Conservation (phyloP, 2,888 invertebrate genomes). For the Calliopum simillimum region DNA sequence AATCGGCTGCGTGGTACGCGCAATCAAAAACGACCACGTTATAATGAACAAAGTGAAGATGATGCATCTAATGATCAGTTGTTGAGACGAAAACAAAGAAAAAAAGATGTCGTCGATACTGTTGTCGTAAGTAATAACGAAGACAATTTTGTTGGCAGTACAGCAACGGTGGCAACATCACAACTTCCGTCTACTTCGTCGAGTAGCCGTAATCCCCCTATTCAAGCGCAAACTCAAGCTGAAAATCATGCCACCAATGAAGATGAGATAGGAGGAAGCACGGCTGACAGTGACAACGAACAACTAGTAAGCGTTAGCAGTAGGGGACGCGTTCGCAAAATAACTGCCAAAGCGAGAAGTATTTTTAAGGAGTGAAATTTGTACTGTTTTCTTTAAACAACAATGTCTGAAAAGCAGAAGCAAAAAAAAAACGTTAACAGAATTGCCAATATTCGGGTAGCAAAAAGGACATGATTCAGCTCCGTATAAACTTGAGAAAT, state of each 20-base stretch:
- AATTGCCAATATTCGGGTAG: too few species aligned
- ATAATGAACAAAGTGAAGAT: slow-evolving; percentile 74
- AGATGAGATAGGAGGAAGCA: slow-evolving; percentile 49
- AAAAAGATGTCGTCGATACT: slow-evolving; percentile 44
- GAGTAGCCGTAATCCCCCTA: slow-evolving; percentile 37
- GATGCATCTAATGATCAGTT: slow-evolving; percentile 64
- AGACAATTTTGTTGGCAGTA: slow-evolving; percentile 46
- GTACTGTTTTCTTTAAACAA: background rate
- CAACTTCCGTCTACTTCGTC: slow-evolving; percentile 16
- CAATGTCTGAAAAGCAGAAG: too few species aligned
- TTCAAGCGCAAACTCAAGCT: slow-evolving; percentile 16
- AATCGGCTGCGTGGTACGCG: slow-evolving; percentile 57
- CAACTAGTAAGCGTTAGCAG: slow-evolving; percentile 76
- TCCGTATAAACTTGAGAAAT: too few species aligned
- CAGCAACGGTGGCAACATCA: slow-evolving; percentile 37
- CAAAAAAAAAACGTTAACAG: background rate
- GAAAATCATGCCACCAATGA: slow-evolving; percentile 33
- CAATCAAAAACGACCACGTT: slow-evolving; percentile 69
- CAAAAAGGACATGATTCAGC: too few species aligned
- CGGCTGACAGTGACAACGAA: slow-evolving; percentile 57
- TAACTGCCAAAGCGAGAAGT: slow-evolving; percentile 83
- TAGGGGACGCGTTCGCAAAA: slow-evolving; percentile 84
- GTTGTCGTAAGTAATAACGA: slow-evolving; percentile 25
- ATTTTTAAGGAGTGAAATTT: slow-evolving; percentile 67
- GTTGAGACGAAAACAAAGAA: slow-evolving; percentile 45